A percentile compares a stretch with the other conserved stretches of the same genome.
phyloP scores from a whole-genome alignment of 2,888 invertebrate genomes.

The Polietes domitor region DNA sequence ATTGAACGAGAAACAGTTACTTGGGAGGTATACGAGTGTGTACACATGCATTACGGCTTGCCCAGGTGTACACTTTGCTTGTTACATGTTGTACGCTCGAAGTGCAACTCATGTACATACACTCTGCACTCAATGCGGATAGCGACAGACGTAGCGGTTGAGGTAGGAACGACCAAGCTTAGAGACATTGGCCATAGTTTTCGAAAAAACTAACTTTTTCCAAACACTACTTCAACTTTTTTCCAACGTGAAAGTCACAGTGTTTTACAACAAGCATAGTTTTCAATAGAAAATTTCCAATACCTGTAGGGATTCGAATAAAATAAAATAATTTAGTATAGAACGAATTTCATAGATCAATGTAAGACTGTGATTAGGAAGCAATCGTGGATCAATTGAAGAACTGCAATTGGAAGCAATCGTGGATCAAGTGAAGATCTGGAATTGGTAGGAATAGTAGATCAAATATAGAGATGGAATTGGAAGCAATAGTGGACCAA shows the following conservation, averaged over 20 bases:
- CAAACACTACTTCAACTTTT: constrained; percentile 15
- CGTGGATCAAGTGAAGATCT: too few relatives aligned
- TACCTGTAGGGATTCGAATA: too few relatives aligned
- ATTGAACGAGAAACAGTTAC: constrained; percentile 19
- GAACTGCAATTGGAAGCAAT: too few relatives aligned
- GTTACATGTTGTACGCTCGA: constrained; percentile 33
- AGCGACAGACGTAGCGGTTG: not conserved
- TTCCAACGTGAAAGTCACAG: not conserved
- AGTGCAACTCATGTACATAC: constrained; percentile 36
- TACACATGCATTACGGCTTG: not conserved
- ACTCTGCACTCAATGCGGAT: constrained; percentile 18
- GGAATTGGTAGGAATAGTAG: too few relatives aligned
- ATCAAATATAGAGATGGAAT: too few relatives aligned
- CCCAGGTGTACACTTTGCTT: constrained; percentile 62
- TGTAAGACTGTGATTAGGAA: too few relatives aligned
- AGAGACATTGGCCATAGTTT: constrained; percentile 21
- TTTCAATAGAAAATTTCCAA: too few relatives aligned
- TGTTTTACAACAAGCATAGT: not conserved
- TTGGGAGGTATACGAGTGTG: constrained; percentile 8
- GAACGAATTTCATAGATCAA: too few relatives aligned
- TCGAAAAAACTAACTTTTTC: not conserved
- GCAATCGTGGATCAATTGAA: too few relatives aligned
- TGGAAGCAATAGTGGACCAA: too few relatives aligned
- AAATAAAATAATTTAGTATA: too few relatives aligned
- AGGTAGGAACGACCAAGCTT: not conserved